Evolutionary conservation across 2,888 invertebrate genomes (phyloP).

Genomic region (Orgyia antiqua): DNA sequence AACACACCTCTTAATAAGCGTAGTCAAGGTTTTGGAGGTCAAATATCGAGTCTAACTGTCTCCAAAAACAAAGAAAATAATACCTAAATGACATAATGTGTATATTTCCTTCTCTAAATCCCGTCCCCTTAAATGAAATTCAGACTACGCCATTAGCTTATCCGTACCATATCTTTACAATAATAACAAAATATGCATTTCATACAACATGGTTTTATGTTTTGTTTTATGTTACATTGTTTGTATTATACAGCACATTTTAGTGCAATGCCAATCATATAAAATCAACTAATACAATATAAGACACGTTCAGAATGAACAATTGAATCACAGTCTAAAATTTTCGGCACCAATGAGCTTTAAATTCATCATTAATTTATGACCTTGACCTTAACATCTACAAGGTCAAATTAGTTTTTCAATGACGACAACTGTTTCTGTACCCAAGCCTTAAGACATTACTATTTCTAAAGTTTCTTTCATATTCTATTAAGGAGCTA

Average conservation of each 20-base stretch:
- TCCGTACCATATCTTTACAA: constrained; percentile 39
- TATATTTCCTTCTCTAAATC: no score
- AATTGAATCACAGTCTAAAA: constrained; percentile 77
- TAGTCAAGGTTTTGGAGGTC: no score
- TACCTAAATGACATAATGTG: no score
- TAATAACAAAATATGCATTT: constrained; percentile 61
- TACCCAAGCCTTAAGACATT: constrained; percentile 62
- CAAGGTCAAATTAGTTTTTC: constrained; percentile 42
- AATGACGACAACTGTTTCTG: constrained; percentile 48
- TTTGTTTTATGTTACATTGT: constrained; percentile 41
- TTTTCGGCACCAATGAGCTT: constrained; percentile 76
- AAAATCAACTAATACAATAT: constrained; percentile 77
- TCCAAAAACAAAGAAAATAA: no score
- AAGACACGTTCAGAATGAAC: constrained; percentile 77
- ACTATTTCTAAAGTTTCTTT: constrained; percentile 48
- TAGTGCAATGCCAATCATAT: constrained; percentile 70
- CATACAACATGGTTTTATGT: constrained; percentile 40
- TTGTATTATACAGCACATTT: constrained; percentile 43
- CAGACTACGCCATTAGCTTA: no score
- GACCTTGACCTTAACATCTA: constrained; percentile 43
- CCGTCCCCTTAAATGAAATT: no score
- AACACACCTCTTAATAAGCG: constrained; percentile 38
- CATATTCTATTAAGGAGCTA: no score
- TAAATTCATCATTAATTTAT: constrained; percentile 68
- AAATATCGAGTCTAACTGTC: no score